Percentiles rank a stretch among this genome's conserved stretches.
phyloP scores from a whole-genome alignment of 1,140 invertebrate genomes.

The Aleiodes sp. region DNA sequence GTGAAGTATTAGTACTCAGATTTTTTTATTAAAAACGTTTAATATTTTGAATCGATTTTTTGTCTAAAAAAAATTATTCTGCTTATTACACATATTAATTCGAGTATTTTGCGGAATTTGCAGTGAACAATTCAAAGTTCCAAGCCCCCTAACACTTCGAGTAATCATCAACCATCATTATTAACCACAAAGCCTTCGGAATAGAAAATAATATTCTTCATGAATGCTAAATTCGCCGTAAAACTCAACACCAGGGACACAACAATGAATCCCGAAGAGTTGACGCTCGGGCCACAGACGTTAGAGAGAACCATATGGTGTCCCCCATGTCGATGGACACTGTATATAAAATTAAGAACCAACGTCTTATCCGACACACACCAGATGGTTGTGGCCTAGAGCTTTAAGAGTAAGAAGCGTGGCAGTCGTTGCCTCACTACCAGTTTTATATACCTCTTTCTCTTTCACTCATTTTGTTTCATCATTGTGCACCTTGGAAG shows the following conservation, averaged over 20 bases:
- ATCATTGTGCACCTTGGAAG: background rate
- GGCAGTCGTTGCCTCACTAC: too few species aligned
- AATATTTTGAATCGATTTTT: too few species aligned
- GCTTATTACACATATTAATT: too few species aligned
- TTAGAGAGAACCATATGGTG: conserved; percentile 25
- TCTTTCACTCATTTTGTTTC: conserved; percentile 9
- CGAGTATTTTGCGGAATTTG: too few species aligned
- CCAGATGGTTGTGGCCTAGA: conserved; percentile 20
- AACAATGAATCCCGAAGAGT: background rate
- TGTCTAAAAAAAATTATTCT: too few species aligned
- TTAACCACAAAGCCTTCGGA: background rate
- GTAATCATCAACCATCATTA: too few species aligned
- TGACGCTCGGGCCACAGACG: background rate
- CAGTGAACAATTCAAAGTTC: too few species aligned
- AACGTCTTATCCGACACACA: conserved; percentile 15
- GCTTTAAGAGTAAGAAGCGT: background rate
- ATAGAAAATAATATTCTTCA: too few species aligned
- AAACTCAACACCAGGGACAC: conserved; percentile 3
- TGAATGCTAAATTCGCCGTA: background rate
- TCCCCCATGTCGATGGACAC: background rate
- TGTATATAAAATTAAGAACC: background rate
- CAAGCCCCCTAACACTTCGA: too few species aligned
- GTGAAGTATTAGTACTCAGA: too few species aligned
- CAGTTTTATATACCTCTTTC: background rate
- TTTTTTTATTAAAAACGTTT: too few species aligned